phyloP scores from a whole-genome alignment of 2,888 invertebrate species.

The Rhodophaea formosa region DNA sequence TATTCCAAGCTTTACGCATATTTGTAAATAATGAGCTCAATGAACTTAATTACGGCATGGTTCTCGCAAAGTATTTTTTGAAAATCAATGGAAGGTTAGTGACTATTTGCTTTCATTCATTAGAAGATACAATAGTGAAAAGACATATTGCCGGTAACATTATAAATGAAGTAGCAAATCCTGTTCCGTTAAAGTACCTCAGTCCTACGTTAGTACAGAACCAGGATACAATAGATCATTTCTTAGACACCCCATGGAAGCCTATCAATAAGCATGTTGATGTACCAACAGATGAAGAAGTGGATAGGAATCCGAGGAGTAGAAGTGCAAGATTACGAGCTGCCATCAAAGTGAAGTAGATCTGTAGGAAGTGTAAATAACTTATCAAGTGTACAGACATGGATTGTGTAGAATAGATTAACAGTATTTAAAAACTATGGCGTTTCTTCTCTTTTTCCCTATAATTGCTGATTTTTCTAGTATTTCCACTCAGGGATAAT shows the following conservation, averaged over 20 bases:
- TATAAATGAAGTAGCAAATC: constrained; percentile 86
- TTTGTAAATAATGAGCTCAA: constrained; percentile 98
- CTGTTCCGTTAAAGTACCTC: constrained; percentile 86
- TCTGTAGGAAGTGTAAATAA: constrained; percentile 16
- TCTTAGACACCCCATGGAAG: constrained; percentile 87
- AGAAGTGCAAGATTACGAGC: constrained; percentile 94
- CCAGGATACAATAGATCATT: constrained; percentile 80
- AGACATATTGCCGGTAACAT: constrained; percentile 91
- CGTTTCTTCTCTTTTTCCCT: neutral
- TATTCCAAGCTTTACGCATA: constrained; percentile 95
- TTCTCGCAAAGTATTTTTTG: constrained; percentile 88
- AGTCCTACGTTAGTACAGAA: constrained; percentile 83
- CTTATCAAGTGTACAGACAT: constrained; percentile 6
- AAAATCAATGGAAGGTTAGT: constrained; percentile 90
- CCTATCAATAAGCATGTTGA: constrained; percentile 91
- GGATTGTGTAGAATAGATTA: neutral
- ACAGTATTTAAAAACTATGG: neutral
- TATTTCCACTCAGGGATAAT: too few relatives aligned
- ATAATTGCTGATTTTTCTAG: too few relatives aligned
- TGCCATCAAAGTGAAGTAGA: constrained; percentile 85
- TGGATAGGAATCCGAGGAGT: constrained; percentile 89
- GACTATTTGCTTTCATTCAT: constrained; percentile 93
- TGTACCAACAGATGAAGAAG: constrained; percentile 86
- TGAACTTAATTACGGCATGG: constrained; percentile 93
- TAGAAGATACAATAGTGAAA: constrained; percentile 97